Conservation (phyloP, 2,797 vertebrate genomes). For the Huso huso region DNA sequence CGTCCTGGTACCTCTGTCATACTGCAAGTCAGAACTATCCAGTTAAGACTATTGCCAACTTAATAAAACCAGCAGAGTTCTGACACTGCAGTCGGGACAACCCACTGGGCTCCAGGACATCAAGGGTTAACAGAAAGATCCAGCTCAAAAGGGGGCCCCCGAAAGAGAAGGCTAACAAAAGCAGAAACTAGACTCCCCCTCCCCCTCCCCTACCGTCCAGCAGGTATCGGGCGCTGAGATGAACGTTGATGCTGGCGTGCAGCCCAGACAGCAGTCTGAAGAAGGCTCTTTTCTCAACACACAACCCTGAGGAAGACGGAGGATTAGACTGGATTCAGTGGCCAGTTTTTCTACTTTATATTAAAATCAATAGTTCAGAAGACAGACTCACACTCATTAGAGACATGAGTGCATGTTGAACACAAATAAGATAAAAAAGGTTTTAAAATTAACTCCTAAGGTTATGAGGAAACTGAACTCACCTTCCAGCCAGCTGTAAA, state of each 20-base stretch:
- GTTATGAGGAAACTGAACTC: slow-evolving; percentile 25
- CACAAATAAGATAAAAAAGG: not conserved
- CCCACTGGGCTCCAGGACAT: too few relatives aligned
- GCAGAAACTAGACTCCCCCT: not conserved
- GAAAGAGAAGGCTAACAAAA: too few relatives aligned
- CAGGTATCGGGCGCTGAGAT: slow-evolving; percentile 82
- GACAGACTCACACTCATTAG: too few relatives aligned
- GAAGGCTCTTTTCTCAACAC: slow-evolving; percentile 89
- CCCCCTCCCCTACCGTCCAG: slow-evolving; percentile 62
- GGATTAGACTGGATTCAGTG: not conserved
- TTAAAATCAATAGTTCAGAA: not conserved
- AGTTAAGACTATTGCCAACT: too few relatives aligned
- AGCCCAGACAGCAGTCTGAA: slow-evolving; percentile 84
- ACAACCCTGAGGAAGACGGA: slow-evolving; percentile 60
- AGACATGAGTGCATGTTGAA: not conserved
- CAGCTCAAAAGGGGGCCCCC: too few relatives aligned
- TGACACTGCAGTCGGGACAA: too few relatives aligned
- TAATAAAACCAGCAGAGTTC: too few relatives aligned
- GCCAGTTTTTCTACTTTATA: too few relatives aligned
- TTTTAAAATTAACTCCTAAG: not conserved
- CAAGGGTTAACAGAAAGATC: too few relatives aligned
- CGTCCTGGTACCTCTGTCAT: too few relatives aligned
- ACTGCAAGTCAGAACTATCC: too few relatives aligned
- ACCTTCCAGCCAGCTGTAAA: slow-evolving; percentile 90
- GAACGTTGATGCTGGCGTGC: slow-evolving; percentile 85